A percentile compares a stretch with the other conserved stretches of the same genome.
phyloP scores from a whole-genome alignment of 2,113 vertebrate species.

The Pavo muticus region DNA sequence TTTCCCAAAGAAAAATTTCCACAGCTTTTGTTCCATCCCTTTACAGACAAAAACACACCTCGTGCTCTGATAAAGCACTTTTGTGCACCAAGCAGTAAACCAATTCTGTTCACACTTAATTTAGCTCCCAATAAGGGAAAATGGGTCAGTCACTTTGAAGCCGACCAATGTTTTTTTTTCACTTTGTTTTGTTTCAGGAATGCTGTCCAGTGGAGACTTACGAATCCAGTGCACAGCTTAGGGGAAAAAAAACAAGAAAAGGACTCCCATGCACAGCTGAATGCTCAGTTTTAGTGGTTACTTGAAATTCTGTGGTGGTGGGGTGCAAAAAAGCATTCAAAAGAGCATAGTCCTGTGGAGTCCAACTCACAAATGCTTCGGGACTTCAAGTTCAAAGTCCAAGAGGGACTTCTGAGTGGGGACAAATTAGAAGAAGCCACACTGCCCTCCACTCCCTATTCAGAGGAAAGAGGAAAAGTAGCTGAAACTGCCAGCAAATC shows the following conservation, averaged over 20 bases:
- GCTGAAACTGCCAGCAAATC: background rate
- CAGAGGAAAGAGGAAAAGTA: background rate
- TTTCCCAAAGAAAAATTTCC: background rate
- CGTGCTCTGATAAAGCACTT: conserved; percentile 31
- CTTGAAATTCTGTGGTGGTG: background rate
- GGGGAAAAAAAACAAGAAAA: background rate
- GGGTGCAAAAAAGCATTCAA: background rate
- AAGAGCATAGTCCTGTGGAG: background rate
- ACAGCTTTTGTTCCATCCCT: background rate
- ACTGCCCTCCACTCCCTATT: rapidly evolving
- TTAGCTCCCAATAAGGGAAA: conserved; percentile 56
- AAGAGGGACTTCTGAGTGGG: background rate
- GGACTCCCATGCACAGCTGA: background rate
- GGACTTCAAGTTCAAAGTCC: background rate
- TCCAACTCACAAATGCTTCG: background rate
- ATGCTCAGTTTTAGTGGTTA: background rate
- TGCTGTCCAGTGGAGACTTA: background rate
- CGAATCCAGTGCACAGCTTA: background rate
- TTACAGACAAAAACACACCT: conserved; percentile 46
- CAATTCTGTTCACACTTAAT: conserved; percentile 2
- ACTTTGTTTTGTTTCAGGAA: conserved; percentile 13
- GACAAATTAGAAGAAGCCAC: background rate
- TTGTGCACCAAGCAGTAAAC: conserved; percentile 11
- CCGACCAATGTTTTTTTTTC: background rate
- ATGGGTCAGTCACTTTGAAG: conserved; percentile 44